Conservation (phyloP, 2,113 vertebrate species). For the Acanthochromis polyacanthus region DNA sequence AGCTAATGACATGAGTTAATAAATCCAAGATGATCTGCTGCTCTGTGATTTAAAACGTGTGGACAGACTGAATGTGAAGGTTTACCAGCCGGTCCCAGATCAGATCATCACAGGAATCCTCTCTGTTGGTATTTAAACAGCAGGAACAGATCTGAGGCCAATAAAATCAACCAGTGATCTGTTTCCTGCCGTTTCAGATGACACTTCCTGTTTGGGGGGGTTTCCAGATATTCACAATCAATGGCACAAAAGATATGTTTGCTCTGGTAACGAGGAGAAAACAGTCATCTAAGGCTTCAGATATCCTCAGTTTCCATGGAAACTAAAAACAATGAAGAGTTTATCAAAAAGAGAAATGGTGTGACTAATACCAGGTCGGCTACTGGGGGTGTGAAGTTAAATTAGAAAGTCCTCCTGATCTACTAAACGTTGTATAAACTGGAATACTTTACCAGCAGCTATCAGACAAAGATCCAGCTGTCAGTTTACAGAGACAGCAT, state of each 20-base stretch:
- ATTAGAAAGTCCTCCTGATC: no score
- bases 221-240: not conserved
- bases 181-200: slow-evolving; percentile 24
- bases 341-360: no score
- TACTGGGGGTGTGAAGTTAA: no score
- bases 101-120: slow-evolving; percentile 31
- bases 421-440: no score
- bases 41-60: slow-evolving; percentile 4
- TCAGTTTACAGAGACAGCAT: no score
- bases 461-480: no score
- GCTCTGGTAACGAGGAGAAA: slow-evolving; percentile 10
- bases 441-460: no score
- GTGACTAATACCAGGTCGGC: no score
- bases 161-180: slow-evolving; percentile 40
- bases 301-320: slow-evolving; percentile 51
- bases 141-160: not conserved
- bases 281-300: not conserved
- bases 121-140: not conserved
- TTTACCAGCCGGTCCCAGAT: slow-evolving; percentile 64
- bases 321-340: not conserved
- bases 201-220: not conserved
- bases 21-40: slow-evolving; percentile 15
- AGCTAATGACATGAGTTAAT: slow-evolving; percentile 7
- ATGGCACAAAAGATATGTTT: slow-evolving; percentile 17
- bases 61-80: slow-evolving; percentile 1